Percentiles rank a stretch among this genome's conserved stretches.
Evolutionary conservation across 2,797 vertebrate genomes (phyloP).

Genomic region (Acanthurus leucopareius): DNA sequence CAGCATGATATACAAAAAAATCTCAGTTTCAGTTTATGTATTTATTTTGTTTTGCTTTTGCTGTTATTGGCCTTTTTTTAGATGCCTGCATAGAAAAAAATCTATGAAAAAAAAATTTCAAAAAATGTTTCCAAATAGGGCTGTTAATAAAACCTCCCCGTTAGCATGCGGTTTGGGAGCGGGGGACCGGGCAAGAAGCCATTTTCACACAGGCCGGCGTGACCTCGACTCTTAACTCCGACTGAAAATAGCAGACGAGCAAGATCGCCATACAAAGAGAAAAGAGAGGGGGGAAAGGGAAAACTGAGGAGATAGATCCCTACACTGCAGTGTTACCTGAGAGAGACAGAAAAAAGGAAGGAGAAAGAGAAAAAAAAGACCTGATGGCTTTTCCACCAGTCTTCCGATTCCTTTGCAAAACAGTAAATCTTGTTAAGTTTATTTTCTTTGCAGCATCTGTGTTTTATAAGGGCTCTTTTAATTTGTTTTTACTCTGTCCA

Average conservation of each 20-base stretch:
- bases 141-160: slow-evolving; percentile 68
- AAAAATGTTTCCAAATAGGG: slow-evolving; percentile 72
- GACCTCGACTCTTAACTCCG: slow-evolving; percentile 72
- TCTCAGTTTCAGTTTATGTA: neutral
- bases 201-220: slow-evolving; percentile 85
- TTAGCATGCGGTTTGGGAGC: slow-evolving; percentile 74
- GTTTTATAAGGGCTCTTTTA: slow-evolving; percentile 96
- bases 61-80: slow-evolving; percentile 16
- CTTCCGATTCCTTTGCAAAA: slow-evolving; percentile 88
- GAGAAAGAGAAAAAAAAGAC: slow-evolving; percentile 16
- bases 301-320: slow-evolving; percentile 45
- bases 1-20: neutral
- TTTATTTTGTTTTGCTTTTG: neutral
- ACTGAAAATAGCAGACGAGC: slow-evolving; percentile 82
- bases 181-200: slow-evolving; percentile 81
- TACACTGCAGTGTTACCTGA: slow-evolving; percentile 58
- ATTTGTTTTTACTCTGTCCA: slow-evolving; percentile 97
- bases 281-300: neutral
- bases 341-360: slow-evolving; percentile 25
- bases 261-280: slow-evolving; percentile 54
- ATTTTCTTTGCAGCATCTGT: slow-evolving; percentile 99
- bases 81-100: slow-evolving; percentile 65
- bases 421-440: slow-evolving; percentile 95
- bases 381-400: slow-evolving; percentile 96
- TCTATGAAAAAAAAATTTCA: slow-evolving; percentile 64